These are phyloP conservation scores for Disparrhopalites patrizii DNA, from an alignment of 2,888 invertebrate genomes.

Conservation along the genomic window DNA sequence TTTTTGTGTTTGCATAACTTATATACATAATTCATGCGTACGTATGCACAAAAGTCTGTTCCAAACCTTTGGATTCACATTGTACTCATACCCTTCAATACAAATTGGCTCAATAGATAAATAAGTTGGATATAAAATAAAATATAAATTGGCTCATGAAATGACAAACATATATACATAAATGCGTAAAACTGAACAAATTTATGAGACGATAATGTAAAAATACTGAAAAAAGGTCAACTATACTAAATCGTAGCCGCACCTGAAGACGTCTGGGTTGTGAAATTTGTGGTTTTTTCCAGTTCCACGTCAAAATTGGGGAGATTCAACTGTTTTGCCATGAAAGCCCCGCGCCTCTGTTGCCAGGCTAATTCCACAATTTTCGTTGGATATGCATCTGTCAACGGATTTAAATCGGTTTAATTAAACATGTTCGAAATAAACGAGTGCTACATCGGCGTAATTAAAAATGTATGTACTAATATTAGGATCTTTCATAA, in stretches of 20 bases:
- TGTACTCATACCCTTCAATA: no score
- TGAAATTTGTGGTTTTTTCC: background rate
- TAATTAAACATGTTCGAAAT: background rate
- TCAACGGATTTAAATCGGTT: background rate
- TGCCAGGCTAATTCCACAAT: background rate
- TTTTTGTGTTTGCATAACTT: no score
- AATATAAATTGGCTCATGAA: background rate
- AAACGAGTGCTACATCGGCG: background rate
- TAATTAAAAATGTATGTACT: background rate
- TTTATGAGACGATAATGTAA: no score
- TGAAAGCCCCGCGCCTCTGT: background rate
- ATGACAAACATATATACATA: no score
- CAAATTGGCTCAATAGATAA: no score
- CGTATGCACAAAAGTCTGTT: background rate
- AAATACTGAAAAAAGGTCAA: no score
- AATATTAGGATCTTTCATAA: background rate
- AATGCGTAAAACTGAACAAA: no score
- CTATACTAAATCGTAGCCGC: no score
- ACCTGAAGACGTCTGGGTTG: background rate
- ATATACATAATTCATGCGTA: no score
- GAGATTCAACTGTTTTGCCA: background rate
- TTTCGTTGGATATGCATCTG: background rate
- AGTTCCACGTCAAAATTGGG: constrained; percentile 7
- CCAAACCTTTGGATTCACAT: background rate
- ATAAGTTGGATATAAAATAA: no score